Evolutionary conservation across 1,140 invertebrate genomes (phyloP), one percentile per base, ranked within the genome.

Genomic region (Drosophila ficusphila): DNA sequence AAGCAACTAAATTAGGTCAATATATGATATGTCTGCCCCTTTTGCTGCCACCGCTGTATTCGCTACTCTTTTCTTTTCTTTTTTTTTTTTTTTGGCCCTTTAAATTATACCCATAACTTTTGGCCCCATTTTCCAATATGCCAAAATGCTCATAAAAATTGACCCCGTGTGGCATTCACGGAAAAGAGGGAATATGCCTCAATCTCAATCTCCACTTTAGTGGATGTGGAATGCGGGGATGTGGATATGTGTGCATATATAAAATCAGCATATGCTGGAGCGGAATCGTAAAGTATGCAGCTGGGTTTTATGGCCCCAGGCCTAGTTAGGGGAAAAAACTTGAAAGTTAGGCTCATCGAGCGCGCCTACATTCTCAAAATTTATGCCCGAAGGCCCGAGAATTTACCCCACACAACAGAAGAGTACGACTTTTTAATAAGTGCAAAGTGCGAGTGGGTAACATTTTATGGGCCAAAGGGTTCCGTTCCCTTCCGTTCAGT

Each of bases 111-210:
- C 76, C 77, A 86, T 86, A 86, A 86, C 76, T 86, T 86, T 81
- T 81, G 82, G 72, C 72, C 81, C 79, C 85, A 78, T 85, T 64
- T 85, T 85, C 68, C 82, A 86, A 85, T 85, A 85, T 76, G 79
- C 76, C 81, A 76, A 86, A 86, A 86, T 74, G 76, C 81, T 88
- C 82, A 86, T 86, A 86, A 86, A 85, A 86, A 86, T 86, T 86
- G 82, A 88, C 62, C 82, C 62, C 77, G 58, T 74, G 68, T 62
- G 81, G 76, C 72, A 79, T 67, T 44, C 60, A 39, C 29, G 25
- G 42, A 19, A 36, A 57, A 54, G 36, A 12, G 29, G 47, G 29
- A 64, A 61, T 46, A 29, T 33, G 38, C 27, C 60, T 23, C 52
- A 62, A 64, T 67, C 60, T 23, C 52, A 62, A 64, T 67, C 62